Evolutionary conservation across 2,888 invertebrate genomes (phyloP).

Genomic region (Neoaliturus tenellus): DNA sequence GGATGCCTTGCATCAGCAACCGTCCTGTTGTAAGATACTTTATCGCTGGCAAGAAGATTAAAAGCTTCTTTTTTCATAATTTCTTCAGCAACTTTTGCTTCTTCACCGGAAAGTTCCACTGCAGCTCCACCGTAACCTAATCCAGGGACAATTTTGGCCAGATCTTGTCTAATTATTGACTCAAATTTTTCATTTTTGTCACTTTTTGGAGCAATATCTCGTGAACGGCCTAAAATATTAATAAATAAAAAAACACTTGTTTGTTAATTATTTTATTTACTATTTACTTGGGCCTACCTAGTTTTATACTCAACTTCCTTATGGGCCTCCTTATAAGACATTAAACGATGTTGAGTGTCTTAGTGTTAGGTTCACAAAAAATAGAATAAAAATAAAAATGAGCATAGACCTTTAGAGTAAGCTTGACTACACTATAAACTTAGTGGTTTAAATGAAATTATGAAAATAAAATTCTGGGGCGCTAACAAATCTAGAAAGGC

Average conservation of each 20-base stretch:
- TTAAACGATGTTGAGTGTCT: not conserved
- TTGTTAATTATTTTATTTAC: no score
- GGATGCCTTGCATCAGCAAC: constrained; percentile 78
- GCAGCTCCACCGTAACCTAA: constrained; percentile 85
- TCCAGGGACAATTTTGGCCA: constrained; percentile 79
- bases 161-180: constrained; percentile 77
- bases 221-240: not conserved
- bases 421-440: no score
- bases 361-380: not conserved
- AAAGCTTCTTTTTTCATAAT: constrained; percentile 90
- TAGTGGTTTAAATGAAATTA: no score
- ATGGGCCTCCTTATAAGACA: not conserved
- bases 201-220: not conserved
- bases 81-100: constrained; percentile 80
- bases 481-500: no score
- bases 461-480: no score
- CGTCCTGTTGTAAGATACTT: constrained; percentile 89
- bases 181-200: constrained; percentile 69
- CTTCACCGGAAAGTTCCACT: constrained; percentile 77
- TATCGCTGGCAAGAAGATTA: constrained; percentile 92
- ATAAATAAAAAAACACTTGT: no score
- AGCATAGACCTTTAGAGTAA: not conserved
- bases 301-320: not conserved
- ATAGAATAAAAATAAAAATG: not conserved
- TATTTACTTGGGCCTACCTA: no score